Percentiles rank a stretch among this genome's conserved stretches.
These are phyloP conservation scores for Oligia latruncula DNA, from an alignment of 2,888 invertebrate genomes.

Conservation along the genomic window DNA sequence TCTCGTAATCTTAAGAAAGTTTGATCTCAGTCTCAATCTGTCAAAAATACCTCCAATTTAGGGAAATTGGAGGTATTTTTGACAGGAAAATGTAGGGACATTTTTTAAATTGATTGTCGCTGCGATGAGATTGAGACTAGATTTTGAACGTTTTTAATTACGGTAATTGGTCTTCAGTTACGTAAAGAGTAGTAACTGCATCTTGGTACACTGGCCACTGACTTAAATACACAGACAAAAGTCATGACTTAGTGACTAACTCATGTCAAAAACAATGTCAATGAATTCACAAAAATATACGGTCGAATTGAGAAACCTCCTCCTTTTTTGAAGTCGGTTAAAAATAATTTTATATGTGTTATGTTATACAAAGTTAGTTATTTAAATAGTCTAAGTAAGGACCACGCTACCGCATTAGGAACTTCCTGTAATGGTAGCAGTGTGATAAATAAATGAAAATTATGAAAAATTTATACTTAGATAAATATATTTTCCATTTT, in stretches of 20 bases:
- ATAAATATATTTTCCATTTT: not conserved
- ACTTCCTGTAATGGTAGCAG: too few species aligned
- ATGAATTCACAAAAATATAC: too few species aligned
- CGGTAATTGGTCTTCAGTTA: not conserved
- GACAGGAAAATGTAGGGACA: not conserved
- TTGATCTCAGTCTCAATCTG: not conserved
- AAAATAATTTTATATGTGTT: too few species aligned
- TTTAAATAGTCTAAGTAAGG: too few species aligned
- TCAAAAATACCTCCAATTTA: not conserved
- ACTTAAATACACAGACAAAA: not conserved
- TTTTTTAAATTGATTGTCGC: not conserved
- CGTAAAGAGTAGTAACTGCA: too few species aligned
- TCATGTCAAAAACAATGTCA: not conserved
- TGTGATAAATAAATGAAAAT: too few species aligned
- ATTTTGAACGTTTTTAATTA: not conserved
- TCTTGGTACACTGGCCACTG: not conserved
- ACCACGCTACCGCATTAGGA: too few species aligned
- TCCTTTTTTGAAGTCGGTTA: too few species aligned
- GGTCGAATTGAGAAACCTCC: too few species aligned
- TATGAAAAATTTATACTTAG: not conserved
- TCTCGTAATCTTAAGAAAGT: not conserved
- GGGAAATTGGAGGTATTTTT: too few species aligned
- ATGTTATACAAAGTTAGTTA: too few species aligned
- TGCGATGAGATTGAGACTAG: not conserved
- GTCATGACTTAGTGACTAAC: not conserved